phyloP scores from a whole-genome alignment of 2,113 vertebrate species.

The Mirounga angustirostris region DNA sequence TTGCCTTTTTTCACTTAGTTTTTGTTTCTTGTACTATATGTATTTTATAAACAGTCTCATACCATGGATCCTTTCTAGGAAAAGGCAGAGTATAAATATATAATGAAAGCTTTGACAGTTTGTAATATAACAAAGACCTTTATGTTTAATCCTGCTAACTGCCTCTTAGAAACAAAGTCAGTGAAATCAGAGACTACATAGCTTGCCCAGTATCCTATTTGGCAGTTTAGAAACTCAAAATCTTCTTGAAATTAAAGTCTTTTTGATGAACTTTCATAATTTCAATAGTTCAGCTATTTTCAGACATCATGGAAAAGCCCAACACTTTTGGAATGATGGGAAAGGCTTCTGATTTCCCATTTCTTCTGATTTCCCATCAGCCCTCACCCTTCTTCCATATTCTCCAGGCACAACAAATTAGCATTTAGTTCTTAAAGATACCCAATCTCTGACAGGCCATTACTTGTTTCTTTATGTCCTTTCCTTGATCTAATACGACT shows the following conservation, averaged over 20 bases:
- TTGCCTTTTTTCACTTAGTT: not conserved
- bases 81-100: not conserved
- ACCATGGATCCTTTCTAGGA: not conserved
- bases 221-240: not conserved
- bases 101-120: not conserved
- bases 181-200: not conserved
- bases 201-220: not conserved
- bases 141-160: not conserved
- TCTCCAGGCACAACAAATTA: not conserved
- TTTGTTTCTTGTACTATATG: not conserved
- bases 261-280: not conserved
- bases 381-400: not conserved
- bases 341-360: fast-evolving
- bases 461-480: not conserved
- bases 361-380: not conserved
- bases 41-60: not conserved
- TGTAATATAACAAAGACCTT: not conserved
- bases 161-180: not conserved
- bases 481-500: not conserved
- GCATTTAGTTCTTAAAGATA: not conserved
- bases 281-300: not conserved
- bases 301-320: not conserved
- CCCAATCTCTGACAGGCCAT: fast-evolving
- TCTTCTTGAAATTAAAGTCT: not conserved
- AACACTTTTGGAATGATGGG: not conserved